Conservation (phyloP, 2,888 invertebrate genomes). For the Aporophyla lueneburgensis region DNA sequence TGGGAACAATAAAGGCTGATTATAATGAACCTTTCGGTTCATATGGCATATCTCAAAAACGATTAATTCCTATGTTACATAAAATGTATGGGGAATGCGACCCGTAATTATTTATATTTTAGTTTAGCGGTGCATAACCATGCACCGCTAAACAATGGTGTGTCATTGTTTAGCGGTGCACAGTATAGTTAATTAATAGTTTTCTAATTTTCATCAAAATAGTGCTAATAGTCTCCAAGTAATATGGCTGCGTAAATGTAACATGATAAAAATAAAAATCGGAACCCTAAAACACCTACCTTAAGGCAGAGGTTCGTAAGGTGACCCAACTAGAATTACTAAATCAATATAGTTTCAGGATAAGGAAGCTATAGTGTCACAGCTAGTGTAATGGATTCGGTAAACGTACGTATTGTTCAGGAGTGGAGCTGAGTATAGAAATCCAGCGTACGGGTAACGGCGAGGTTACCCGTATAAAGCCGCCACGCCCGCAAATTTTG, state of each 20-base stretch:
- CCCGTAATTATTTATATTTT: not conserved
- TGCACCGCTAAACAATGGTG: no score
- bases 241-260: not conserved
- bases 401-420: not conserved
- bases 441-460: no score
- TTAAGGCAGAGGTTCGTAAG: not conserved
- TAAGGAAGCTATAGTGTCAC: not conserved
- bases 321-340: not conserved
- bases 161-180: not conserved
- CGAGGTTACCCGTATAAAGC: no score
- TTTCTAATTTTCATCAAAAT: not conserved
- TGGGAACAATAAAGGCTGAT: no score
- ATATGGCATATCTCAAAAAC: not conserved
- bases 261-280: not conserved
- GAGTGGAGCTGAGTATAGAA: not conserved
- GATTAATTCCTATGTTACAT: not conserved
- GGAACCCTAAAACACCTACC: not conserved
- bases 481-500: no score
- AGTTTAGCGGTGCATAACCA: not conserved
- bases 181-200: no score
- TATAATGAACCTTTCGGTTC: no score
- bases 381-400: not conserved
- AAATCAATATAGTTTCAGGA: conserved; percentile 7
- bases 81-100: not conserved
- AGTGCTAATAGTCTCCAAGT: not conserved